Base-by-base conservation (phyloP, 2,797 vertebrate species). In the Lateolabrax maculatus region DNA sequence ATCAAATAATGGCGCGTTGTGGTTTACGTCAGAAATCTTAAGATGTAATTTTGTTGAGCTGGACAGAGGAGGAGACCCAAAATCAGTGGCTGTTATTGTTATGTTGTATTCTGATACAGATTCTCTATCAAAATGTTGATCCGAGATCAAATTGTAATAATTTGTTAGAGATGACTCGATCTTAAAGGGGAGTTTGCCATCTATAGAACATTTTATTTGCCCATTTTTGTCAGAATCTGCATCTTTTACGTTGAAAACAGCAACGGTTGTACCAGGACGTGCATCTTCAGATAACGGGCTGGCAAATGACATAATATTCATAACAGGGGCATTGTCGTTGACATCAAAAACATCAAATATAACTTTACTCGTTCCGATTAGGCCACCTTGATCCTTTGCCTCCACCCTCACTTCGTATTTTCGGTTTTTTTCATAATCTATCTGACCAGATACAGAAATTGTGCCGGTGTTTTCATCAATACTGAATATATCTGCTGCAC, bases 1-100 rank as follows among this genome's bases (percentile, higher is more conserved):
- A 37, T 71, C 43, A 73, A 96, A 96, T 7, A 77, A 2, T 1
- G 95, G 95, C 0, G 92, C 79, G 3, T 95, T 95, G 70, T 96
- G 94, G 16, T 95, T 96, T 5, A 94, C 73, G 18, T 96, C 95
- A 60, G 90, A 82, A 1, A 96, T 80, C 5, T 82, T 84, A 8
- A 96, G 46, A 7, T 75, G 53, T 8, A 96, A 88, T 13, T 72
- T 75, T 34, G 75, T 91, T n/a, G 89, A 82, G 23, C 75, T 90
- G 3, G 90, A 94, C 12, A 95, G 77, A 9, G 90, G 75, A 3
- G 94, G 94, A 15, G 71, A 81, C 1, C 94, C 95, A 0, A 82
- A 85, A 73, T 96, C 95, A 0, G 79, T 90, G 15, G 93, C 92
- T 9, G 76, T 92, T 61, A 96, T 67, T 0, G 92, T 95, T 37